These are phyloP conservation scores for Lagopus muta DNA, from an alignment of 2,113 vertebrate genomes.

Conservation along the genomic window DNA sequence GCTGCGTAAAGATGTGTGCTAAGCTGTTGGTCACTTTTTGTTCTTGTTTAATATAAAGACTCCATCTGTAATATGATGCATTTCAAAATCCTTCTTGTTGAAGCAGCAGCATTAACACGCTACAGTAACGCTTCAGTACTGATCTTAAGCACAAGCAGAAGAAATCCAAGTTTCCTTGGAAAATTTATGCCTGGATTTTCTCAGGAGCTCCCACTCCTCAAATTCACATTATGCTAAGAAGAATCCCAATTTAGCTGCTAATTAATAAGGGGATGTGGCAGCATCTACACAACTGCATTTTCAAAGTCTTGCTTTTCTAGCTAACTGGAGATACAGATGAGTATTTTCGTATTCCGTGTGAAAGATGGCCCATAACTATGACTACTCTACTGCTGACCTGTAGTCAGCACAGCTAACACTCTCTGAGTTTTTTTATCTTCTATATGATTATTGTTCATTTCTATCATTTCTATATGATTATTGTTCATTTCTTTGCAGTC, in stretches of 20 bases:
- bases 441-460: not conserved
- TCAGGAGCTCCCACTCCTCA: not conserved
- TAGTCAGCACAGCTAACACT: not conserved
- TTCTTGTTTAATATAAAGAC: not conserved
- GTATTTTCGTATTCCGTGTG: not conserved
- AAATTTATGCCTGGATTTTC: not conserved
- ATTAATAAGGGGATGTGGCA: rapidly evolving
- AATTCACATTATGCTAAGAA: not conserved
- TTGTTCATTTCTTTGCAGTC: not conserved
- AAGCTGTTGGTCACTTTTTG: not conserved
- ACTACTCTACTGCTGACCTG: not conserved
- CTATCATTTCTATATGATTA: not conserved
- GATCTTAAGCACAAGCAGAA: not conserved
- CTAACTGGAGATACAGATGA: not conserved
- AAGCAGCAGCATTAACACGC: not conserved
- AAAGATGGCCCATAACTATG: not conserved
- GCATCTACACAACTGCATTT: not conserved
- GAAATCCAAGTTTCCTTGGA: not conserved
- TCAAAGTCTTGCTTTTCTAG: not conserved
- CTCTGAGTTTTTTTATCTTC: not conserved
- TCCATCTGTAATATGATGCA: not conserved
- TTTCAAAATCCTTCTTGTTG: not conserved
- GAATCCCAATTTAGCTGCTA: not conserved
- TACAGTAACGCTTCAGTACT: not conserved
- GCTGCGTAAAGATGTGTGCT: not conserved